Evolutionary conservation across 2,888 invertebrate genomes (phyloP), one percentile per base, ranked within the genome.

Genomic region (Odontomyia ornata): DNA sequence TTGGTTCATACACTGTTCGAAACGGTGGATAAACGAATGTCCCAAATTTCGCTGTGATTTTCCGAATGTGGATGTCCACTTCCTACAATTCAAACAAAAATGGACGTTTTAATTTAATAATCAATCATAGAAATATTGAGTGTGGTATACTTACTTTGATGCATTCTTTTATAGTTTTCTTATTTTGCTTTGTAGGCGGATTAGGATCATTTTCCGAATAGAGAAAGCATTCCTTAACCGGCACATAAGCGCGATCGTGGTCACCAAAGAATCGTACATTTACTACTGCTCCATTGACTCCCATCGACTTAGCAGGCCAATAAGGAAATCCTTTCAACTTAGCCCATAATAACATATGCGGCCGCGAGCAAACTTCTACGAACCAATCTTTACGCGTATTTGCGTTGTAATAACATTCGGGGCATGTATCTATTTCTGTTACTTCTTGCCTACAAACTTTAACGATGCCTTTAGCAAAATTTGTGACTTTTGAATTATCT

Each of bases 281-380:
- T 0, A 97, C 95, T 81, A 91, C 87, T 0, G 93, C 91, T 9
- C 89, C 86, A 77, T 91, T 91, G 7, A 90, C 86, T 0, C 91
- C 90, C 93, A 95, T 94, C 0, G 93, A 95, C 87, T 98, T 98
- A 0, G 97, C 98, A 0, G 98, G 98, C 98, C 98, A 99, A 86
- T 93, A 97, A 0, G 98, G 98, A 83, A 97, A 98, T 86, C 92
- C 98, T 88, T 97, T 97, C 13, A 98, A 88, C 85, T 98, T 97
- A 0, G 98, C 98, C 98, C 98, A 99, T 0, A 98, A 92, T 76
- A 98, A 86, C 18, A 95, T 88, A 88, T 98, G 98, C 0, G 97
- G 97, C 77, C 91, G 92, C 25, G 93, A 92, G 87, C 98, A 98
- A 1, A 96, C 95, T 83, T 96, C 95, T 0, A 95, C 92, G 87